A percentile compares a stretch with the other conserved stretches of the same genome.
Evolutionary conservation across 2,113 vertebrate genomes (phyloP).

Genomic region (Crotalus helleri): DNA sequence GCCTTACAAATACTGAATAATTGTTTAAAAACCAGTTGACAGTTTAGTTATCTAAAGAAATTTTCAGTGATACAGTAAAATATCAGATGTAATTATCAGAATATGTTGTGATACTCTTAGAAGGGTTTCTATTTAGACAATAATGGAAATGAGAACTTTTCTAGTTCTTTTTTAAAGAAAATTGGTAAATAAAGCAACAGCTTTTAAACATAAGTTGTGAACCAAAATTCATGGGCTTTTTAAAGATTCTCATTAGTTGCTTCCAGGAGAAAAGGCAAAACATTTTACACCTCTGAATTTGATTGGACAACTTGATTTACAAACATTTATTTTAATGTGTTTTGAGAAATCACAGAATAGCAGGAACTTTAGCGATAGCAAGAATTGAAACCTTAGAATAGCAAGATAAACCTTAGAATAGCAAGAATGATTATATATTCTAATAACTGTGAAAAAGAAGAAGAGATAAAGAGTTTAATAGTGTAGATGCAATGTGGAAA

Average conservation of each 20-base stretch:
- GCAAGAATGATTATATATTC: background rate
- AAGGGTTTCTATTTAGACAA: background rate
- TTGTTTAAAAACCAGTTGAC: background rate
- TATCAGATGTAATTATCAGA: background rate
- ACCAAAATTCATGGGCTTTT: background rate
- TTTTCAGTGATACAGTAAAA: background rate
- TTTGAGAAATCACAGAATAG: background rate
- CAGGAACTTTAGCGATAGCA: background rate
- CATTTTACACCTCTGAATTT: background rate
- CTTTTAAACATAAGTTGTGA: background rate
- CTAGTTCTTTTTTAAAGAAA: background rate
- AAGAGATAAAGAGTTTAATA: background rate
- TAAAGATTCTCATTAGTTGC: background rate
- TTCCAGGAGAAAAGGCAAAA: background rate
- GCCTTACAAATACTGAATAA: background rate
- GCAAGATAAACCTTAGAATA: background rate
- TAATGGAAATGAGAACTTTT: background rate
- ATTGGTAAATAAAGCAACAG: background rate
- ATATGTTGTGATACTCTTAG: background rate
- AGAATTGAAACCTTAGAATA: background rate
- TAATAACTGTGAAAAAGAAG: background rate
- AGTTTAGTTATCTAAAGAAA: background rate
- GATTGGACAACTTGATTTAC: background rate
- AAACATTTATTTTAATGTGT: background rate
- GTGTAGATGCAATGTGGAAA: background rate